These are phyloP conservation scores for Calliscelio sp. DNA, from an alignment of 2,888 invertebrate genomes.

Conservation along the genomic window DNA sequence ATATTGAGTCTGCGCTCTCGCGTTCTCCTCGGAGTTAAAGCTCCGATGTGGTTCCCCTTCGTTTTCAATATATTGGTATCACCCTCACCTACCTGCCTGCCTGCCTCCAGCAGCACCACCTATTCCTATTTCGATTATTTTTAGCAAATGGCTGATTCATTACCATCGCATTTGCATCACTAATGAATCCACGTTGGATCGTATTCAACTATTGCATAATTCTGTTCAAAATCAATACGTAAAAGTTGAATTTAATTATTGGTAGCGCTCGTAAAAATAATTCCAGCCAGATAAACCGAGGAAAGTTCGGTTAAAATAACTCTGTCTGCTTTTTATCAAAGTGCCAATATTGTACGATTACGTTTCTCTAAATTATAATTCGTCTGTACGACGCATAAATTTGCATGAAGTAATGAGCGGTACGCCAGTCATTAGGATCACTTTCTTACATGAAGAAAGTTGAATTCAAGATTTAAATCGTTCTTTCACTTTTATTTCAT, in stretches of 20 bases:
- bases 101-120: conserved; percentile 70
- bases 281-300: too few relatives aligned
- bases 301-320: conserved; percentile 5
- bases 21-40: conserved; percentile 54
- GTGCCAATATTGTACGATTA: conserved; percentile 22
- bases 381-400: conserved; percentile 14
- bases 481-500: conserved; percentile 66
- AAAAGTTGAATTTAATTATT: conserved; percentile 36
- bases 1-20: conserved; percentile 86
- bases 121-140: conserved; percentile 64
- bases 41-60: conserved; percentile 70
- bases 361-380: conserved; percentile 50
- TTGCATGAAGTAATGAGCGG: conserved; percentile 38
- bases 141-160: conserved; percentile 67
- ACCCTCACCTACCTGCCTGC: conserved; percentile 62
- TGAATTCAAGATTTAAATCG: conserved; percentile 46
- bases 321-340: conserved; percentile 20
- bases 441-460: conserved; percentile 65
- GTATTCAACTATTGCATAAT: conserved; percentile 57
- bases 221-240: conserved; percentile 52
- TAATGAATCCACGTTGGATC: conserved; percentile 58
- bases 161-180: conserved; percentile 61
- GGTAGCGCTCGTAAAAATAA: conserved; percentile 20
- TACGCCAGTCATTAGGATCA: conserved; percentile 42
- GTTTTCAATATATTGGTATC: conserved; percentile 68